phyloP scores from a whole-genome alignment of 1,140 invertebrate genomes.

The Spodoptera litura region DNA sequence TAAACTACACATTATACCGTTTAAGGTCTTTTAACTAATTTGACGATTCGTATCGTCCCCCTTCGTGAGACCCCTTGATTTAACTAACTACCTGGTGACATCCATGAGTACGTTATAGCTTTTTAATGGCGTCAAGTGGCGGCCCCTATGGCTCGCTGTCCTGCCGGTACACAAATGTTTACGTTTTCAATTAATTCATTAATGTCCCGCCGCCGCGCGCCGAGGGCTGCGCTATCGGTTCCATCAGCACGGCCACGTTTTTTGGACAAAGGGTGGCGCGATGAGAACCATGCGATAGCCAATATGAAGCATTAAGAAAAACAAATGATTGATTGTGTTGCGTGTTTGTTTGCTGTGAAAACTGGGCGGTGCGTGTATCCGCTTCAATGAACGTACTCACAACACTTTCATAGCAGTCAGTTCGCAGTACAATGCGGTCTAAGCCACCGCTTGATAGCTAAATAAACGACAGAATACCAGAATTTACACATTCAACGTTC shows the following conservation, averaged over 20 bases:
- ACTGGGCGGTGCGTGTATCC: neutral
- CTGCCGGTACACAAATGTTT: constrained; percentile 28
- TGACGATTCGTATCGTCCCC: constrained; percentile 13
- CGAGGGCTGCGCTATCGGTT: constrained; percentile 14
- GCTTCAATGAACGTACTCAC: too few relatives aligned
- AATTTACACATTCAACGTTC: neutral
- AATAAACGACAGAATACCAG: too few relatives aligned
- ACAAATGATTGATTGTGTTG: neutral
- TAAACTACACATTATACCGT: constrained; percentile 29
- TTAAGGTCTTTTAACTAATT: constrained; percentile 36
- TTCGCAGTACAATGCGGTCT: too few relatives aligned
- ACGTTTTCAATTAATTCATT: constrained; percentile 43
- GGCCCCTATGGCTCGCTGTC: constrained; percentile 43
- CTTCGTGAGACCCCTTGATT: constrained; percentile 32
- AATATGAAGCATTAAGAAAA: neutral
- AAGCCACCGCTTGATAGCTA: too few relatives aligned
- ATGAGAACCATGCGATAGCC: neutral
- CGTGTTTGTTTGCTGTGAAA: neutral
- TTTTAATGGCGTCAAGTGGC: constrained; percentile 54
- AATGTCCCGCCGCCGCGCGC: constrained; percentile 16
- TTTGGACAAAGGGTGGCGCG: constrained; percentile 22
- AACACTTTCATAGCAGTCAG: too few relatives aligned
- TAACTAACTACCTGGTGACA: constrained; percentile 55
- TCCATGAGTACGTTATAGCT: constrained; percentile 47
- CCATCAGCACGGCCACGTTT: constrained; percentile 16